These are phyloP conservation scores for Coptotermes formosanus DNA, from an alignment of 1,140 invertebrate genomes.

Conservation along the genomic window DNA sequence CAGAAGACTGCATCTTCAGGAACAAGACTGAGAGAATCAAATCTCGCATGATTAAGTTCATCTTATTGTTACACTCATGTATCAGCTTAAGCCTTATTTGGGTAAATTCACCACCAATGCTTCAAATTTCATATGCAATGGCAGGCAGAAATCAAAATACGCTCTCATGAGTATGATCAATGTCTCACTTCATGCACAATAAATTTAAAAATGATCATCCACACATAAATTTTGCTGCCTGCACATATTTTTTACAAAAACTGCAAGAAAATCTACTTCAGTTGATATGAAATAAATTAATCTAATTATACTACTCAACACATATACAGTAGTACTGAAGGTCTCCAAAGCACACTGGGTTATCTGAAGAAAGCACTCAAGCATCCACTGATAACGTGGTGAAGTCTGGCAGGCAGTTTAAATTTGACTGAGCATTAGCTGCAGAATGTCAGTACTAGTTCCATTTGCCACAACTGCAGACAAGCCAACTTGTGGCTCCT, in stretches of 20 bases:
- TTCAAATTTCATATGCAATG: neutral
- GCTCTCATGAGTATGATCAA: neutral
- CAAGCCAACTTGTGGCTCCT: neutral
- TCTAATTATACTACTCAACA: neutral
- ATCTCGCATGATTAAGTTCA: no score
- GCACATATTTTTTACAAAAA: neutral
- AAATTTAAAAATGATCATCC: neutral
- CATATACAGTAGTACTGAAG: neutral
- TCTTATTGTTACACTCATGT: neutral
- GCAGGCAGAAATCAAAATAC: neutral
- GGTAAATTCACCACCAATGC: no score
- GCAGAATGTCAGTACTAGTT: neutral
- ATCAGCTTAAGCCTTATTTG: no score
- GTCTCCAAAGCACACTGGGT: neutral
- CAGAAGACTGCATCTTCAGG: no score
- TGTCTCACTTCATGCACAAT: neutral
- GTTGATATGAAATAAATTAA: neutral
- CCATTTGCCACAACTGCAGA: neutral
- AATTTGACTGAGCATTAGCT: neutral
- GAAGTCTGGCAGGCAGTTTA: neutral
- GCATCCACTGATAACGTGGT: neutral
- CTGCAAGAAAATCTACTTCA: neutral
- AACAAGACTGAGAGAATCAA: no score
- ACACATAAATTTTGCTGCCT: neutral
- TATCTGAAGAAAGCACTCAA: neutral